A percentile compares a stretch with the other conserved stretches of the same genome.
Conservation (phyloP, 2,113 vertebrate species). For the Petrocephalus microphthalmus region DNA sequence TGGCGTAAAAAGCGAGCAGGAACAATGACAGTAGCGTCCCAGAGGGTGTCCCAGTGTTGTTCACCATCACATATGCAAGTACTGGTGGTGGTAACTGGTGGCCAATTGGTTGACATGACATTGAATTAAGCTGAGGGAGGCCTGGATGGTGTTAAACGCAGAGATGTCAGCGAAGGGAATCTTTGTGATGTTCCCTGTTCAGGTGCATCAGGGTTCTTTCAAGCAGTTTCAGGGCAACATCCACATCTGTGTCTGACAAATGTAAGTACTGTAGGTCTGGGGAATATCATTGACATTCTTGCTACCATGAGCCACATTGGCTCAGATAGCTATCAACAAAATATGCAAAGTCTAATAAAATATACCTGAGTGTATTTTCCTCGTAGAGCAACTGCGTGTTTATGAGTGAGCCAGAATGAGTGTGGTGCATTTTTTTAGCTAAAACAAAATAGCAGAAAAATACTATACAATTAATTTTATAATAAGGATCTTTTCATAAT, state of each 20-base stretch:
- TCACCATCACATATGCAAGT: neutral
- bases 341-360: neutral
- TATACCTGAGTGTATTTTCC: neutral
- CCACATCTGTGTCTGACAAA: neutral
- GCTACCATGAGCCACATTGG: neutral
- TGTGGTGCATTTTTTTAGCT: neutral
- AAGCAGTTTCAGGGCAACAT: neutral
- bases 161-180: no score
- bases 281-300: neutral
- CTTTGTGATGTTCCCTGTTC: no score
- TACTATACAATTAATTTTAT: neutral
- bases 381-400: neutral
- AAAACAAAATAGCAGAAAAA: neutral
- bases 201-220: no score
- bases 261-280: neutral
- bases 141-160: no score
- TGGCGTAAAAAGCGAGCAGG: neutral
- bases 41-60: neutral
- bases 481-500: neutral
- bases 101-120: no score
- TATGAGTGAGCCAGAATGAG: neutral
- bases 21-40: neutral
- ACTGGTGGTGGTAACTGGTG: no score
- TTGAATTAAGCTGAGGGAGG: no score
- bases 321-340: neutral